phyloP scores from a whole-genome alignment of 2,113 vertebrate genomes.

The Cyanistes caeruleus region DNA sequence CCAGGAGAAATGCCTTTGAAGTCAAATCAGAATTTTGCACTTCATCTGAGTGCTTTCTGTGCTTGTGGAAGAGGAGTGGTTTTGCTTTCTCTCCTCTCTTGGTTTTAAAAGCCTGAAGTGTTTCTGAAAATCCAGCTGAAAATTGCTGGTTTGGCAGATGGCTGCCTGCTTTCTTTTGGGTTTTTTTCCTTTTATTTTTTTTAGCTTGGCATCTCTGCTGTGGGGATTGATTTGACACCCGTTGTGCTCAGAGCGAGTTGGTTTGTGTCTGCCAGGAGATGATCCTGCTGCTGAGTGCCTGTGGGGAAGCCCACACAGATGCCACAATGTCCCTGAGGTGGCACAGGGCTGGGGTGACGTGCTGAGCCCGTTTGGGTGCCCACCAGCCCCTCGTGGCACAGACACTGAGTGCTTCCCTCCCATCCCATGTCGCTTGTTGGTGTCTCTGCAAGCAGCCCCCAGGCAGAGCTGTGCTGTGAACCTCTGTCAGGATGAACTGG shows the following conservation, averaged over 20 bases:
- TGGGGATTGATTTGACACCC: neutral
- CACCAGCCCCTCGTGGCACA: neutral
- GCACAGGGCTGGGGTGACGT: fast-evolving
- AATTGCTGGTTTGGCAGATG: neutral
- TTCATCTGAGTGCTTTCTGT: constrained; percentile 44
- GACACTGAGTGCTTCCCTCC: neutral
- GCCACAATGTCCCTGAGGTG: fast-evolving
- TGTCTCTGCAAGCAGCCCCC: neutral
- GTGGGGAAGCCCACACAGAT: neutral
- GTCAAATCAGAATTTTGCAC: constrained; percentile 56
- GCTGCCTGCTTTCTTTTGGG: neutral
- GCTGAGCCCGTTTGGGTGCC: fast-evolving
- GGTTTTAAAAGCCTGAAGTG: constrained; percentile 11
- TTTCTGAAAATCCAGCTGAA: constrained; percentile 38
- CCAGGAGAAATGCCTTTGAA: constrained; percentile 60
- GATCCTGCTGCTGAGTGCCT: neutral
- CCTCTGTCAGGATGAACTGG: constrained; percentile 11
- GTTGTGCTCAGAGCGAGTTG: fast-evolving
- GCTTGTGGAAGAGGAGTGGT: neutral
- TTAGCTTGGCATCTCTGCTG: neutral
- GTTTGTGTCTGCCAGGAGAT: neutral
- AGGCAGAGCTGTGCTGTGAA: neutral
- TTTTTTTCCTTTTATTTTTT: neutral
- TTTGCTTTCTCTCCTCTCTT: neutral
- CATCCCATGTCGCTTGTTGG: fast-evolving